Evolutionary conservation across 92 coral and sea anemone genomes (phyloP).

Genomic region (Phenganax stokvisi): DNA sequence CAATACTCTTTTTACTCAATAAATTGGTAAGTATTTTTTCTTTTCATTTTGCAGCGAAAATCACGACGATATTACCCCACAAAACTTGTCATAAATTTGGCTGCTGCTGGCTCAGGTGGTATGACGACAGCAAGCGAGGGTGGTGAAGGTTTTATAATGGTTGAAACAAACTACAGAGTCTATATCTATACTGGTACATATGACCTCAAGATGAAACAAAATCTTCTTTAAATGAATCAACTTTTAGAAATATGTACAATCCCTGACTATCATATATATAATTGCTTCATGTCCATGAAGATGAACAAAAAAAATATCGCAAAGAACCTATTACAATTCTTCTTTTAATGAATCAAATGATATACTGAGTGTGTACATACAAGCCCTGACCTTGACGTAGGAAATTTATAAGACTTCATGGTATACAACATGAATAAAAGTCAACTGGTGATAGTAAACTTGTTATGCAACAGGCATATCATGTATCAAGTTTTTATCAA

Average conservation of each 20-base stretch:
- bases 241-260: no score
- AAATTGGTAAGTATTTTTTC: background rate
- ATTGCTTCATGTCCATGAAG: no score
- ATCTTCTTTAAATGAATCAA: no score
- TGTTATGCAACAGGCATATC: background rate
- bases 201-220: no score
- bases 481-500: constrained; percentile 3
- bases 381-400: no score
- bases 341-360: background rate
- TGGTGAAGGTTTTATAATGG: constrained; percentile 70
- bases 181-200: constrained; percentile 82
- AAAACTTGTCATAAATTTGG: constrained; percentile 73
- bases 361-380: no score
- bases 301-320: no score
- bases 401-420: no score
- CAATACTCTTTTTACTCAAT: background rate
- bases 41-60: constrained; percentile 56
- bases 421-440: background rate
- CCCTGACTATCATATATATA: no score
- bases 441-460: background rate
- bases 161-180: constrained; percentile 89
- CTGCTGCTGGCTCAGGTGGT: constrained; percentile 81
- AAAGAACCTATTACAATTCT: background rate
- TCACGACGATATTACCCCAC: constrained; percentile 94
- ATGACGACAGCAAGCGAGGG: constrained; percentile 42